Evolutionary conservation across 2,888 invertebrate species (phyloP).

Genomic region (Zaprionus bogoriensis): DNA sequence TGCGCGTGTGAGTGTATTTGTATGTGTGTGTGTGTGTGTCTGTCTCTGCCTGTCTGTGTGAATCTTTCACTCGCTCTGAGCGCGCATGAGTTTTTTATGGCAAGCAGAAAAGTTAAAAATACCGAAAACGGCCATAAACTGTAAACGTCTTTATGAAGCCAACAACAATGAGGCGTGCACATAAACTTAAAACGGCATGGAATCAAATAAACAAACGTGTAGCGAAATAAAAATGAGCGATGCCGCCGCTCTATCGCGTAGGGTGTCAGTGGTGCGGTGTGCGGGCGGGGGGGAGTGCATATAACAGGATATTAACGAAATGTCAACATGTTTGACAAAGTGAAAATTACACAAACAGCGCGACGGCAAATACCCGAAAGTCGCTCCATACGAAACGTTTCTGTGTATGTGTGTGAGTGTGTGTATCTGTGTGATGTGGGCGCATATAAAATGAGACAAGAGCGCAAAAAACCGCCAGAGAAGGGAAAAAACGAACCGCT

Average conservation of each 20-base stretch:
- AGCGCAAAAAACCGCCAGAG: constrained; percentile 13
- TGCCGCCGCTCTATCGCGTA: too few relatives aligned
- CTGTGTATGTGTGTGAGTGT: constrained; percentile 1
- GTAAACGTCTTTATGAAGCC: constrained; percentile 76
- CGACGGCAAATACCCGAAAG: constrained; percentile 23
- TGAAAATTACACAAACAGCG: constrained; percentile 59
- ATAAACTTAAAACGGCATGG: constrained; percentile 70
- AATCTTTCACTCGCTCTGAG: too few relatives aligned
- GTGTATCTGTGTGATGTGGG: constrained; percentile 39
- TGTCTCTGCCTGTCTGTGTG: not conserved
- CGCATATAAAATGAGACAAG: constrained; percentile 53
- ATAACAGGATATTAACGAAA: constrained; percentile 71
- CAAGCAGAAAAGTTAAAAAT: constrained; percentile 59
- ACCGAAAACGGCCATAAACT: constrained; percentile 62
- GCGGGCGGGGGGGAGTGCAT: constrained; percentile 13
- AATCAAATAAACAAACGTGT: constrained; percentile 71
- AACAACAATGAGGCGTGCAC: constrained; percentile 42
- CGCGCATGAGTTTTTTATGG: constrained; percentile 46
- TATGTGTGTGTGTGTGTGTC: not conserved
- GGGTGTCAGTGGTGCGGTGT: not conserved
- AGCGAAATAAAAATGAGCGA: constrained; percentile 55
- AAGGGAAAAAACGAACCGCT: constrained; percentile 60
- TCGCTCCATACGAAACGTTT: constrained; percentile 10
- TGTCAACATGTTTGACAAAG: constrained; percentile 77
- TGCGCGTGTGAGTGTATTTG: constrained; percentile 9